phyloP scores from a whole-genome alignment of 2,888 invertebrate genomes.

The Agrochola lota region DNA sequence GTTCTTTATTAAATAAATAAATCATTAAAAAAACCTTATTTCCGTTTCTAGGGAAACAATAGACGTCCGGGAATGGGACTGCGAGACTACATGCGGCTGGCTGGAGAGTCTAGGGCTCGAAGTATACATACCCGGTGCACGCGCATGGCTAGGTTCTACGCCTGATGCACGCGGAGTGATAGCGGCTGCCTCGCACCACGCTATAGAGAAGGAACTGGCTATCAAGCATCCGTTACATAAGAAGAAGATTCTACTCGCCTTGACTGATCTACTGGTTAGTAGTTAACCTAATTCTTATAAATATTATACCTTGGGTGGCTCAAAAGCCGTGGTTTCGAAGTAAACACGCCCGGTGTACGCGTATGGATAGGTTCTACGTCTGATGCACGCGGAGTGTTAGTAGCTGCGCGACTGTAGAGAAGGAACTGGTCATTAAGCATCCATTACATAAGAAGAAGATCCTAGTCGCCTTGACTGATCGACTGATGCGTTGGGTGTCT shows the following conservation, averaged over 20 bases:
- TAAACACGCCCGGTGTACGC: no score
- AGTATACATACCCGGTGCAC: slow-evolving; percentile 94
- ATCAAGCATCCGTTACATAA: slow-evolving; percentile 96
- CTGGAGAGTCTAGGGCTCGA: slow-evolving; percentile 94
- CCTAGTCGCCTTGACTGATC: no score
- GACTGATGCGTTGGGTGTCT: no score
- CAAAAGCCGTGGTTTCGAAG: no score
- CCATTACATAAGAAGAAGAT: no score
- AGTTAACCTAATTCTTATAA: no score
- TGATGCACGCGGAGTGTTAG: no score
- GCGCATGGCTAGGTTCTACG: slow-evolving; percentile 95
- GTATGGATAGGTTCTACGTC: no score
- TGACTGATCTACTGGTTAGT: slow-evolving; percentile 91
- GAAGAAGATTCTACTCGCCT: slow-evolving; percentile 96
- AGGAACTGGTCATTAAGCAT: no score
- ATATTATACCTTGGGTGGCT: no score
- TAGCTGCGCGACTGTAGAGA: no score
- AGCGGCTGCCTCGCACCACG: slow-evolving; percentile 93
- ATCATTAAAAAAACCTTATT: not conserved
- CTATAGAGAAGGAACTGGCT: slow-evolving; percentile 97
- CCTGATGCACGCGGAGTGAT: slow-evolving; percentile 91
- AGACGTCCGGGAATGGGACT: slow-evolving; percentile 95
- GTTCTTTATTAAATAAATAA: not conserved
- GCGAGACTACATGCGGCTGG: slow-evolving; percentile 95
- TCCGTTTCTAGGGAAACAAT: slow-evolving; percentile 89